Percentiles rank a stretch among this genome's conserved stretches.
Conservation (phyloP, 2,797 vertebrate genomes). For the Megalops cyprinoides region DNA sequence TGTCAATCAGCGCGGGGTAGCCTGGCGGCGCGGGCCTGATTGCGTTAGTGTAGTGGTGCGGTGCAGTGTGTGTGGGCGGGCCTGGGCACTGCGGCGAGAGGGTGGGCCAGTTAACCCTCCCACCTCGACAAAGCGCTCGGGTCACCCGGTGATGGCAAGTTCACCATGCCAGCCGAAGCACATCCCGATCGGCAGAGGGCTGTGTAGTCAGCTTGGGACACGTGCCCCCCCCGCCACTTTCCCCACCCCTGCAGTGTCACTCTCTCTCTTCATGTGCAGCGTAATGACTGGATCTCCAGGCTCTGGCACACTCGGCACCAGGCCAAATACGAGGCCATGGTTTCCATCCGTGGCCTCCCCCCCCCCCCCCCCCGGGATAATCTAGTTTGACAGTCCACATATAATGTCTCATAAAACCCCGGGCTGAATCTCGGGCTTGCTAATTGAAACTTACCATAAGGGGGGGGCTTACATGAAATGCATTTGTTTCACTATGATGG, state of each 20-base stretch:
- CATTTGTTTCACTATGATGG: neutral
- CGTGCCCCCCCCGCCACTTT: neutral
- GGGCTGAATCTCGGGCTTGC: neutral
- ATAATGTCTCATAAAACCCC: conserved; percentile 13
- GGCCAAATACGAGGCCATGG: neutral
- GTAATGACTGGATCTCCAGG: conserved; percentile 6
- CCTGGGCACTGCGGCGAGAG: neutral
- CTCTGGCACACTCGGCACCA: neutral
- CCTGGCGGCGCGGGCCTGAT: conserved; percentile 5
- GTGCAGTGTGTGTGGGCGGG: too few relatives aligned
- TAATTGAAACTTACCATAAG: neutral
- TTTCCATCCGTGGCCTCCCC: neutral
- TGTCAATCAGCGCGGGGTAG: conserved; percentile 38
- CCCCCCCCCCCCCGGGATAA: neutral
- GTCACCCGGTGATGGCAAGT: neutral
- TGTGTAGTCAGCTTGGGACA: neutral
- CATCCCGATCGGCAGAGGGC: neutral
- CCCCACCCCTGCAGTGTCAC: neutral
- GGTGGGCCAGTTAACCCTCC: conserved; percentile 13
- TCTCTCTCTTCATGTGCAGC: neutral
- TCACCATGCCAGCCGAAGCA: too few relatives aligned
- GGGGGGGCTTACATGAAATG: conserved; percentile 1
- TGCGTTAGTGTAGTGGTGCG: conserved; percentile 14
- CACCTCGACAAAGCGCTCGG: conserved; percentile 12
- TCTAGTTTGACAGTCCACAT: conserved; percentile 3